phyloP scores from a whole-genome alignment of 2,797 vertebrate genomes.

The Poeciliopsis presidionis region DNA sequence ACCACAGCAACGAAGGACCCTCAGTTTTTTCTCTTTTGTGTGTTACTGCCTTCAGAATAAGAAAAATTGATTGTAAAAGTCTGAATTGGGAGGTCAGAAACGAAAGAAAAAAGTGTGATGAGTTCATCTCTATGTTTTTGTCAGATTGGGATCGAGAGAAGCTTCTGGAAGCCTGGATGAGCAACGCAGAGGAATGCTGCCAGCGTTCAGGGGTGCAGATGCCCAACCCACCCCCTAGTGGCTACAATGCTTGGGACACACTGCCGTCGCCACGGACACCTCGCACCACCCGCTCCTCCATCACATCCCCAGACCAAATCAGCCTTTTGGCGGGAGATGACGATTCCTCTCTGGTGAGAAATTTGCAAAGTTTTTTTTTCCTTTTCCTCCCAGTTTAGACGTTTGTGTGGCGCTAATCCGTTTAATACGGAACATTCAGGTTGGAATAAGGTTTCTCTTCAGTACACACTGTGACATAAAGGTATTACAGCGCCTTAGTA shows the following conservation, averaged over 20 bases:
- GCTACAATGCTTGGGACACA: conserved; percentile 96
- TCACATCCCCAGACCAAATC: conserved; percentile 95
- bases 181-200: conserved; percentile 93
- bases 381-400: background rate
- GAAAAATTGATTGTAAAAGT: background rate
- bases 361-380: background rate
- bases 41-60: background rate
- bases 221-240: conserved; percentile 95
- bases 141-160: conserved; percentile 99
- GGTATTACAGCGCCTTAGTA: background rate
- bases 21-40: background rate
- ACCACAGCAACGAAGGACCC: background rate
- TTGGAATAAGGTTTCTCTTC: background rate
- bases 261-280: conserved; percentile 94
- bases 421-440: conserved; percentile 2
- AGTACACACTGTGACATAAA: background rate
- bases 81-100: background rate
- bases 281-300: conserved; percentile 90
- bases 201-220: conserved; percentile 98
- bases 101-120: background rate
- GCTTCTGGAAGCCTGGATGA: conserved; percentile 98
- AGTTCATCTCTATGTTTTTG: conserved; percentile 6
- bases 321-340: conserved; percentile 91
- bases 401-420: background rate
- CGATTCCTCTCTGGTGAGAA: conserved; percentile 87